Base-by-base conservation (phyloP, 2,113 vertebrate species). In the Apteryx mantelli region DNA sequence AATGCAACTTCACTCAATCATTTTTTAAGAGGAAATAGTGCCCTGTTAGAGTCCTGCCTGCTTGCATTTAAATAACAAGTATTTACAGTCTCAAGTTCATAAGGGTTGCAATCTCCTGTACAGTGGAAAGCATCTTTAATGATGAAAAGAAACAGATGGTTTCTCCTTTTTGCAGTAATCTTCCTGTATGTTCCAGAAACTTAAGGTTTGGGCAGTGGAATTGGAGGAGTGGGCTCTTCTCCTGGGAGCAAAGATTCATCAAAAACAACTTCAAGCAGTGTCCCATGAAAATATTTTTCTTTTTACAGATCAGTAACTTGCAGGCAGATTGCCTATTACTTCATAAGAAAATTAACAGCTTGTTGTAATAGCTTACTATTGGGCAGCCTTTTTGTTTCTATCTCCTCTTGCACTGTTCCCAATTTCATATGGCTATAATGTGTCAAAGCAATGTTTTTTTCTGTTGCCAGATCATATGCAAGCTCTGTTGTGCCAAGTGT, bases 161-260 rank as follows among this genome's bases (percentile, higher is more conserved):
- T 46, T 82, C 73, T 50, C 83, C 44, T 82, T 80, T 93, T 74
- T 88, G 79, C 78, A 88, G 30, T 80, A 73, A 92, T 96, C 93
- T 94, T 80, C 69, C 58, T 89, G 17, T 44, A 82, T 70, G 36
- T 81, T 94, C 75, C 81, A 91, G 89, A 97, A 95, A 96, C 94
- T 78, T 64, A 85, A 92, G 20, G 44, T 83, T 60, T 86, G 52
- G 25, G 34, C 30, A 73, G 52, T 13, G 6, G 56, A 79, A 36
- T 7, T 82, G 58, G 34, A 9, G 0, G 28, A 22, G 5, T 53
- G 65, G 76, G 13, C 56, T 79, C 44, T 82, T 94, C 58, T 88
- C 22, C 63, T 68, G 34, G 7, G 24, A 82, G 34, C 83, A 38
- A 78, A 70, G n/a, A 63, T 46, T 78, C 68, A 68, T 58, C 36